Evolutionary conservation across 2,888 invertebrate genomes (phyloP).

Genomic region (Anarsia innoxiella): DNA sequence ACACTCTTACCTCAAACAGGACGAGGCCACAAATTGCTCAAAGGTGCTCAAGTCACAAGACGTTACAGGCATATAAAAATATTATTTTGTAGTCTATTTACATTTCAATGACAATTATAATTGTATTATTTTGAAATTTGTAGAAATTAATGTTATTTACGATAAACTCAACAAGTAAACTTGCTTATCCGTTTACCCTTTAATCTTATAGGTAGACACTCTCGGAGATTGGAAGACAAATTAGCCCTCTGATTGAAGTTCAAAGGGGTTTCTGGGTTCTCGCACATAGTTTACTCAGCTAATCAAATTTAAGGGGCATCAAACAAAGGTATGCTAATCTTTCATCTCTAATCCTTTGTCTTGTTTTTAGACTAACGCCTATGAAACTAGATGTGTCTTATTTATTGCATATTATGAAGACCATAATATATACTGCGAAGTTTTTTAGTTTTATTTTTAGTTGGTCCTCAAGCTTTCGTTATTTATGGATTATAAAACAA

Average conservation of each 20-base stretch:
- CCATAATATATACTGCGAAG: neutral
- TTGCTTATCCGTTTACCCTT: too few species aligned
- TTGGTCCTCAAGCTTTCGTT: neutral
- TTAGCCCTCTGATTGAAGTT: conserved; percentile 37
- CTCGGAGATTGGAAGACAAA: conserved; percentile 38
- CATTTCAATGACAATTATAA: neutral
- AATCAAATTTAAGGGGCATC: conserved; percentile 46
- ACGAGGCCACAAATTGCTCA: too few species aligned
- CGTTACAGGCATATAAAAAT: neutral
- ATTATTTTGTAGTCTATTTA: neutral
- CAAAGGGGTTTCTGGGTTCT: conserved; percentile 44
- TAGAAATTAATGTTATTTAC: neutral
- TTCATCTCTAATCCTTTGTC: conserved; percentile 36
- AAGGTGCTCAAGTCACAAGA: neutral
- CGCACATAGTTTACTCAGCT: conserved; percentile 47
- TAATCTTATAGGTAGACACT: too few species aligned
- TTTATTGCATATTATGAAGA: neutral
- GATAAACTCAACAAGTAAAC: neutral
- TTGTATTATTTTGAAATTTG: neutral
- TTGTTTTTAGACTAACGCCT: conserved; percentile 20
- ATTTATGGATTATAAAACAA: neutral
- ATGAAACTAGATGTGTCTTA: conserved; percentile 3
- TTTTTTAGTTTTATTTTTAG: neutral
- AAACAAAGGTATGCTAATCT: conserved; percentile 41
- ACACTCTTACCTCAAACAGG: too few species aligned